These are phyloP conservation scores for Diadema setosum DNA, from an alignment of 35 echinoderm and acorn worm species.

Conservation along the genomic window DNA sequence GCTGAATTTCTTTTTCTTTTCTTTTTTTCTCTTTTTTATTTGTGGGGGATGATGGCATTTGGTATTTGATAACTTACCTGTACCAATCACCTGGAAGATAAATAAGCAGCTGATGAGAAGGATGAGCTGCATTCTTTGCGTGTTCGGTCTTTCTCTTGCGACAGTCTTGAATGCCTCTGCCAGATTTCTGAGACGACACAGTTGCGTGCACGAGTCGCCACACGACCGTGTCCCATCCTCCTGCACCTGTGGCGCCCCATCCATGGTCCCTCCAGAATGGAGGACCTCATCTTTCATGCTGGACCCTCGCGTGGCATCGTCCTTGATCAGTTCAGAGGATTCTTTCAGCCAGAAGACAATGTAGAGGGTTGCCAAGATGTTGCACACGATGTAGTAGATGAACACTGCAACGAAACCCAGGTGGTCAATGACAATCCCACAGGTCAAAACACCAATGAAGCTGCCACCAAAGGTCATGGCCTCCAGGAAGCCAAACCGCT, in stretches of 20 bases:
- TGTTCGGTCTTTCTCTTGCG: conserved; percentile 53
- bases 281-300: not conserved
- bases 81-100: conserved; percentile 78
- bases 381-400: conserved; percentile 64
- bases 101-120: conserved; percentile 66
- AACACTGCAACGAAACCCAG: conserved; percentile 80
- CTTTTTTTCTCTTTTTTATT: no score
- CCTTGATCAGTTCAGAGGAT: not conserved
- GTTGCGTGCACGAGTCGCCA: conserved; percentile 34
- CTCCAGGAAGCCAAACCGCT: conserved; percentile 82
- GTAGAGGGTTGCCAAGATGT: conserved; percentile 54
- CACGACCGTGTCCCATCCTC: not conserved
- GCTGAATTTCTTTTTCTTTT: no score
- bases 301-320: not conserved
- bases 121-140: conserved; percentile 56
- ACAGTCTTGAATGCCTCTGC: conserved; percentile 51
- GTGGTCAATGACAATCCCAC: conserved; percentile 82
- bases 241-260: not conserved
- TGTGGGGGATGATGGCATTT: no score
- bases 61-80: no score
- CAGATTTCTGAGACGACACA: conserved; percentile 71
- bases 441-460: conserved; percentile 69
- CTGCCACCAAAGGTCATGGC: conserved; percentile 92
- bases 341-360: conserved; percentile 66
- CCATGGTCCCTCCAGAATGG: not conserved